A percentile compares a stretch with the other conserved stretches of the same genome.
phyloP scores from a whole-genome alignment of 1,140 invertebrate genomes.

The Drosophila micromelanica region DNA sequence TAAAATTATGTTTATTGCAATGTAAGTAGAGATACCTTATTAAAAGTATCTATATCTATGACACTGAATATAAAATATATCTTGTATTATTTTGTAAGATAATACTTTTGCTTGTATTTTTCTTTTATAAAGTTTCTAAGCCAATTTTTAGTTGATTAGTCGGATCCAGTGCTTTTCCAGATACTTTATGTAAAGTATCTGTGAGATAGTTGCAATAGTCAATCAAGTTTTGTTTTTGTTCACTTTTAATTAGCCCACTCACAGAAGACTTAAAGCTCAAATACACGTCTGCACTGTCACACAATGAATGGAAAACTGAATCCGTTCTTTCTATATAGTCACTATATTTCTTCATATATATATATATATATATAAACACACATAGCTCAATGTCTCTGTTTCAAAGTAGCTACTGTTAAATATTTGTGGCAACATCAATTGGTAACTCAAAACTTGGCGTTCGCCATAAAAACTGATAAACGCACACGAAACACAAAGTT shows the following conservation, averaged over 20 bases:
- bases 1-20: too few species aligned
- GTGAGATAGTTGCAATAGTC: neutral
- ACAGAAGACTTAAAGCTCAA: neutral
- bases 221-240: neutral
- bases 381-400: conserved; percentile 3
- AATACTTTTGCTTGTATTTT: too few species aligned
- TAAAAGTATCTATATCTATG: neutral
- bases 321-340: conserved; percentile 3
- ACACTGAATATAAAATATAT: neutral
- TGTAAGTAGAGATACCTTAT: too few species aligned
- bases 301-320: conserved; percentile 22
- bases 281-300: conserved; percentile 36
- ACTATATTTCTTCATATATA: neutral
- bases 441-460: conserved; percentile 31
- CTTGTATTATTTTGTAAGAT: too few species aligned
- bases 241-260: conserved; percentile 6
- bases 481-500: neutral
- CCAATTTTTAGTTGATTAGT: too few species aligned
- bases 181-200: neutral
- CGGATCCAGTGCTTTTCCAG: neutral
- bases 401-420: conserved; percentile 24
- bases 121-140: too few species aligned
- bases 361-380: too few species aligned
- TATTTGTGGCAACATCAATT: conserved; percentile 33
- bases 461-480: conserved; percentile 35